Base-by-base conservation (phyloP, 2,113 vertebrate genomes). In the Excalfactoria chinensis region DNA sequence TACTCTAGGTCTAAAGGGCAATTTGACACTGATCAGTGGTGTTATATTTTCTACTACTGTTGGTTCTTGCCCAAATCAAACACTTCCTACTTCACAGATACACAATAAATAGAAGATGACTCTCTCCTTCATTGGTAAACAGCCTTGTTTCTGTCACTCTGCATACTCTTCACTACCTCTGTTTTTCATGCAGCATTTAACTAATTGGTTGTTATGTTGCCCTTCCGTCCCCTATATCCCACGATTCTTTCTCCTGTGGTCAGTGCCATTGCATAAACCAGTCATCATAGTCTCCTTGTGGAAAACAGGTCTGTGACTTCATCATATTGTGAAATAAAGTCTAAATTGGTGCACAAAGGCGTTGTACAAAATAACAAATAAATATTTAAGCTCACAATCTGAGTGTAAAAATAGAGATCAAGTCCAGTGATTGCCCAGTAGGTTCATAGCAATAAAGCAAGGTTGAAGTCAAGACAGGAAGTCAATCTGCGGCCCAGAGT, bases 191-290 rank as follows among this genome's bases (percentile, higher is more conserved):
- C 34, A 83, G 71, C 43, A 60, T 87, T 91, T 92, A 82, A 80
- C 49, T 62, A 80, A 48, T 60, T 64, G 68, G 51, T 76, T 60
- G 73, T 89, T 84, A 76, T 46, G 25, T 79, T 88, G 62, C 63
- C 41, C 62, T 44, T 40, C 60, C 78, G 72, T 25, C 59, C 59
- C 59, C 59, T 85, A 63, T 0, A 1, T 93, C 87, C 53, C 75
- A 95, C 77, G 32, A 51, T 85, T 66, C 55, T 92, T 95, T 93
- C 74, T 96, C 58, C 84, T 93, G 86, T 95, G 94, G 81, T 92
- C 82, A 89, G 86, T 82, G 68, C 32, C 44, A 44, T 71, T 40
- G 71, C 64, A 35, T 58, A 49, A 86, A 46, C 7, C 20, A 53
- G 15, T 75, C 79, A 63, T 40, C 60, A 26, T 40, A 37, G 79